Evolutionary conservation across 30 jellyfish, hydroid and myxozoan species (phyloP), one percentile per base, ranked within the genome.

Genomic region (Hydractinia echinata): DNA sequence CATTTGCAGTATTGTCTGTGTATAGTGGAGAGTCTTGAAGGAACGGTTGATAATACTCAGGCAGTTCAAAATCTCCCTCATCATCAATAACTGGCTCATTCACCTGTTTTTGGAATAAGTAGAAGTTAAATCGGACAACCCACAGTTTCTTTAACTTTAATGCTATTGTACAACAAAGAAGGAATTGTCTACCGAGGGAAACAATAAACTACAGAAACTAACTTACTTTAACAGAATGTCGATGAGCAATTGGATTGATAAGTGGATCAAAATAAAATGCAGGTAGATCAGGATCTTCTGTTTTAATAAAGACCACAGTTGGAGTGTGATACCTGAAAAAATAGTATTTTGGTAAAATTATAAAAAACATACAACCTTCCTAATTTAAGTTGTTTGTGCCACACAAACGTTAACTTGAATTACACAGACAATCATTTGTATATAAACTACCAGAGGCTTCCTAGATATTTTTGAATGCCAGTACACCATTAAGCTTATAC

Each of bases 221-320:
- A 20, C 85, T 52, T 58, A 93, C 99, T 95, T 93, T 93, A 72
- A 88, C 84, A 51, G 87, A 79, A 66, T 93, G 96, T 10, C 99
- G 94, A 69, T 93, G 99, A 5, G 99, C 95, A 18, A 93, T 93
- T 19, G 99, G 99, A 82, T 93, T 93, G 72, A 93, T 93, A 68
- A 93, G 83, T 4, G 99, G 99, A 84, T 93, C 99, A 81, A 93
- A 93, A 56, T 93, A 93, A 78, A 93, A 93, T 61, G 99, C 99
- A 13, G 99, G 99, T 61, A 93, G 60, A 84, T 93, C 99, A 1
- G 99, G 99, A 78, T 93, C 99, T 82, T 93, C 99, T 54, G 99
- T 93, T 76, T 93, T 93, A 88, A 93, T 93, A 85, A 93, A 93
- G 70, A 93, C 96, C 18, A 93, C 99, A 11, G 96, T 83, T 15